Conservation (phyloP, 2,797 vertebrate genomes). For the Argya squamiceps region DNA sequence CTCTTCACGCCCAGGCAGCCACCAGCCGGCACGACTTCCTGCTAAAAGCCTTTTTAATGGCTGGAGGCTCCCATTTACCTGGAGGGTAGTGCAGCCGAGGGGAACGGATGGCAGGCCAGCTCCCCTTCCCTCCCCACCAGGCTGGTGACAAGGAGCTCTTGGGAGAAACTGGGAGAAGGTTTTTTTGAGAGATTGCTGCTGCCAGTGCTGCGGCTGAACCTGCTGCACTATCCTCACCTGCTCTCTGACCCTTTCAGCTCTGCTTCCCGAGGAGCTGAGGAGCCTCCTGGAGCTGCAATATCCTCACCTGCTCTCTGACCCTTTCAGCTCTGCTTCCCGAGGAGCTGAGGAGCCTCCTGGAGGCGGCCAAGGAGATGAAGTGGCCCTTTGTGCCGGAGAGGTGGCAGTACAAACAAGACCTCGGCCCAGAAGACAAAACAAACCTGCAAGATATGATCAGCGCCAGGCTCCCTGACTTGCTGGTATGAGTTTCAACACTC, state of each 20-base stretch:
- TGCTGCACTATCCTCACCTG: constrained; percentile 68
- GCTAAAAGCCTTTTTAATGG: constrained; percentile 73
- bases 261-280: constrained; percentile 83
- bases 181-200: not conserved
- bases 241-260: constrained; percentile 83
- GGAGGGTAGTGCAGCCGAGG: constrained; percentile 69
- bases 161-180: not conserved
- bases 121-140: not conserved
- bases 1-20: constrained; percentile 50
- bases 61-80: constrained; percentile 71
- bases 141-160: constrained; percentile 2
- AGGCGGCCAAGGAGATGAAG: constrained; percentile 91
- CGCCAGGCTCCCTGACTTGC: constrained; percentile 79
- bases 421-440: constrained; percentile 86
- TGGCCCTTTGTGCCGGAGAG: constrained; percentile 97
- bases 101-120: constrained; percentile 47
- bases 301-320: constrained; percentile 79
- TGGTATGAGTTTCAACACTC: constrained; percentile 81
- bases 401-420: constrained; percentile 92
- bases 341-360: constrained; percentile 86
- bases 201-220: not conserved
- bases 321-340: constrained; percentile 84
- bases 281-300: not conserved
- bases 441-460: constrained; percentile 89
- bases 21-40: constrained; percentile 56